Percentiles rank a stretch among this genome's conserved stretches.
phyloP scores from a whole-genome alignment of 2,888 invertebrate species.

The Aspidiotus destructor region DNA sequence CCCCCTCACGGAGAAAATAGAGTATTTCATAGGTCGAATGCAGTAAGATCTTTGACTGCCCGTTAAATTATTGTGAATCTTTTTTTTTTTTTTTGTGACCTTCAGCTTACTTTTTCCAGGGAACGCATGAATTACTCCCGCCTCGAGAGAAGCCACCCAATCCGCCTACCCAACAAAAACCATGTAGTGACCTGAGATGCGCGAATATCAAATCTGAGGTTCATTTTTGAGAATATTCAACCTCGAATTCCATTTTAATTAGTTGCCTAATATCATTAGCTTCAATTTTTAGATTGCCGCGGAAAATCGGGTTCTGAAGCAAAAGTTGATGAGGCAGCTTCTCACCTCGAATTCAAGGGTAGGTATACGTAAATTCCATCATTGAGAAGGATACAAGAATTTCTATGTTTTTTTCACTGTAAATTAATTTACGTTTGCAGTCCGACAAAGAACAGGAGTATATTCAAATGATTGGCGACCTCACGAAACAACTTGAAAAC shows the following conservation, averaged over 20 bases:
- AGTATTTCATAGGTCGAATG: no score
- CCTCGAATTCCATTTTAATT: neutral
- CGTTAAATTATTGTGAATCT: no score
- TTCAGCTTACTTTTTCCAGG: no score
- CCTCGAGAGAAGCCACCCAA: no score
- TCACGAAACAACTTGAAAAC: constrained; percentile 37
- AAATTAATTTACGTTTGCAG: neutral
- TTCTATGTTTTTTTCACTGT: no score
- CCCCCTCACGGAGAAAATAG: constrained; percentile 7
- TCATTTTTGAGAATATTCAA: neutral
- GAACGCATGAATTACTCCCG: no score
- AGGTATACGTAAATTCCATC: neutral
- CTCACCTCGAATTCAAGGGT: constrained; percentile 15
- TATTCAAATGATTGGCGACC: constrained; percentile 35
- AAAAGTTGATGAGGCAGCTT: constrained; percentile 16
- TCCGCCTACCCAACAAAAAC: neutral
- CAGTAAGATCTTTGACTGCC: no score
- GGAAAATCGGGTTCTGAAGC: constrained; percentile 20
- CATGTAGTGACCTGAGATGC: neutral
- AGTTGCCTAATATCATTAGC: neutral
- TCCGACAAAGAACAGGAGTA: constrained; percentile 37
- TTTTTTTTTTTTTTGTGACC: no score
- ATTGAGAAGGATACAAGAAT: no score
- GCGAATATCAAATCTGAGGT: neutral
- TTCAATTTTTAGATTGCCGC: constrained; percentile 13